Conservation (phyloP, 2,888 invertebrate species). For the Synergus japonicus region DNA sequence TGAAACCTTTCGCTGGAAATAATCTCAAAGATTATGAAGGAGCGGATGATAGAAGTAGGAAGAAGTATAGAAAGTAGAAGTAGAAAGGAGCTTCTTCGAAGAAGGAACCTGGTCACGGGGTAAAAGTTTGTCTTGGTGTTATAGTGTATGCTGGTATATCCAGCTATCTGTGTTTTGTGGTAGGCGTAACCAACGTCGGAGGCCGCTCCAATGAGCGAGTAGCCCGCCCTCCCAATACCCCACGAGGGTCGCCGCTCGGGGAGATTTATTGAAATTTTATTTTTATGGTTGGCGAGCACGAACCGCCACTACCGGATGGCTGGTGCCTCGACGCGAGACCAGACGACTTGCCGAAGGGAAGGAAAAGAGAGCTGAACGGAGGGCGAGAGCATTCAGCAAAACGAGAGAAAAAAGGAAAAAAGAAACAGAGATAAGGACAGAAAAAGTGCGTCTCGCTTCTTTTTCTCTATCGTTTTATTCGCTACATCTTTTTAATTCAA, state of each 20-base stretch:
- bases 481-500: constrained; percentile 75
- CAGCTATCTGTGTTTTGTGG: constrained; percentile 66
- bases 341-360: constrained; percentile 55
- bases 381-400: constrained; percentile 18
- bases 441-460: constrained; percentile 40
- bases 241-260: constrained; percentile 65
- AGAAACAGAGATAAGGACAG: constrained; percentile 40
- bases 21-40: constrained; percentile 13
- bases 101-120: constrained; percentile 12
- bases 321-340: constrained; percentile 54
- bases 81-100: neutral
- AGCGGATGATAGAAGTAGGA: constrained; percentile 30
- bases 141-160: constrained; percentile 7
- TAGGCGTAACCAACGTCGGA: constrained; percentile 70
- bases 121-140: constrained; percentile 22
- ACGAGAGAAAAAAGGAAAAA: constrained; percentile 14
- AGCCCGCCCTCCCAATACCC: constrained; percentile 70
- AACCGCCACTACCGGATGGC: constrained; percentile 54
- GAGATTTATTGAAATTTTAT: constrained; percentile 78
- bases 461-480: constrained; percentile 62
- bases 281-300: constrained; percentile 75
- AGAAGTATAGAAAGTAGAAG: constrained; percentile 23
- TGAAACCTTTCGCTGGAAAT: constrained; percentile 20
- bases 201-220: constrained; percentile 69
- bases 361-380: constrained; percentile 44